Percentiles rank a stretch among this genome's conserved stretches.
These are phyloP conservation scores for Corynorhinus townsendii DNA, from an alignment of 2,113 vertebrate species.

Conservation along the genomic window DNA sequence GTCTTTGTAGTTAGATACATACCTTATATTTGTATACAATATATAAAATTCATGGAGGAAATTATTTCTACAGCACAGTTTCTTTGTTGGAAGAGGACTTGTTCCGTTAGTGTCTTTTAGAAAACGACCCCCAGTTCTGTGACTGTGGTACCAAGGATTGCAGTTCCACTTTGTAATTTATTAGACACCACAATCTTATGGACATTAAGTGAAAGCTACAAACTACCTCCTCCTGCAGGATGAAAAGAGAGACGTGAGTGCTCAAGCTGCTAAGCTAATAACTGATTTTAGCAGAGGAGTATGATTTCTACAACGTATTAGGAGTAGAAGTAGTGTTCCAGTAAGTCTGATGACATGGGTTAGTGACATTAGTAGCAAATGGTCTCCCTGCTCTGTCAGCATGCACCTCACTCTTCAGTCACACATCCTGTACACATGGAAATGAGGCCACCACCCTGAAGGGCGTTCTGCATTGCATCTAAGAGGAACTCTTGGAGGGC, in stretches of 20 bases:
- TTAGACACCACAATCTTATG: conserved; percentile 67
- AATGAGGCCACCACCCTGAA: not conserved
- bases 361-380: not conserved
- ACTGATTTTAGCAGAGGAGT: conserved; percentile 26
- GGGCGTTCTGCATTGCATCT: not conserved
- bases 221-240: conserved; percentile 57
- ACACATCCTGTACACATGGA: not conserved
- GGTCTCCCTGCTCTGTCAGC: conserved; percentile 19
- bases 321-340: conserved; percentile 21
- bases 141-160: conserved; percentile 57
- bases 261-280: conserved; percentile 49
- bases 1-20: conserved; percentile 66
- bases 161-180: conserved; percentile 63
- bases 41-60: conserved; percentile 72
- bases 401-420: not conserved
- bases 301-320: conserved; percentile 12
- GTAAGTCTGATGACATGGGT: not conserved
- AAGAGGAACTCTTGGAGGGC: not conserved
- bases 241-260: conserved; percentile 56
- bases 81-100: conserved; percentile 70
- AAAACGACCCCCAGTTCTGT: conserved; percentile 67
- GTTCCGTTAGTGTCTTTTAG: conserved; percentile 65
- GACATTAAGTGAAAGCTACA: conserved; percentile 60
- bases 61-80: conserved; percentile 73
- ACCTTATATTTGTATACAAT: conserved; percentile 74